phyloP scores from a whole-genome alignment of 2,113 vertebrate genomes.

The Cebus imitator region DNA sequence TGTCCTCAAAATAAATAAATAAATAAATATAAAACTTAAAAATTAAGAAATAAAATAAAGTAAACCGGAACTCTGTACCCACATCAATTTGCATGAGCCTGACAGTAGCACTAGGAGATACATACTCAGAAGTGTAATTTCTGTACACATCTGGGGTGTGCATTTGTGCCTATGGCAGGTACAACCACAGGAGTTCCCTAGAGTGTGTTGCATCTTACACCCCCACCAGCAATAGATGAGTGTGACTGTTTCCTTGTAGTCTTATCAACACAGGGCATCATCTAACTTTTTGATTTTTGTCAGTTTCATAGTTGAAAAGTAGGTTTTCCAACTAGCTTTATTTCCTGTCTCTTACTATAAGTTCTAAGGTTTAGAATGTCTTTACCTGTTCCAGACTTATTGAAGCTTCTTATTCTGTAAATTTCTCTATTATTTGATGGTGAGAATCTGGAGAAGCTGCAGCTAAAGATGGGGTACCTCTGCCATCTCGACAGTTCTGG shows the following conservation, averaged over 20 bases:
- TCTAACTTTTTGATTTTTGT: background rate
- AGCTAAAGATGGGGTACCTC: background rate
- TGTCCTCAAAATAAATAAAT: too few relatives aligned
- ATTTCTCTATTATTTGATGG: background rate
- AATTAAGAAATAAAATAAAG: too few relatives aligned
- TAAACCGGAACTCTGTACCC: too few relatives aligned
- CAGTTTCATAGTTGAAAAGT: background rate
- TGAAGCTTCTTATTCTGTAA: background rate
- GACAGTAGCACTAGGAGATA: background rate
- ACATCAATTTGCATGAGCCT: too few relatives aligned
- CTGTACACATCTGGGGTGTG: background rate
- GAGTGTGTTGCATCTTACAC: rapidly evolving
- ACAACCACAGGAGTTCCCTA: rapidly evolving
- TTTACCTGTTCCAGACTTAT: background rate
- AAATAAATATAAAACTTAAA: too few relatives aligned
- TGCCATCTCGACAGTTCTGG: background rate
- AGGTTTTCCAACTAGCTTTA: background rate
- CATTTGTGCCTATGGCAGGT: background rate
- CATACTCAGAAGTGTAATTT: background rate
- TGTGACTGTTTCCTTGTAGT: background rate
- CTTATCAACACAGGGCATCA: background rate
- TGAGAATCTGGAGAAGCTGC: too few relatives aligned
- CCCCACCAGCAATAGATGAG: background rate
- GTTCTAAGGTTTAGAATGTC: background rate
- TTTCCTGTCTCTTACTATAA: background rate